A percentile compares a stretch with the other conserved stretches of the same genome.
These are phyloP conservation scores for Electrophaes corylata DNA, from an alignment of 2,888 invertebrate genomes.

Conservation along the genomic window DNA sequence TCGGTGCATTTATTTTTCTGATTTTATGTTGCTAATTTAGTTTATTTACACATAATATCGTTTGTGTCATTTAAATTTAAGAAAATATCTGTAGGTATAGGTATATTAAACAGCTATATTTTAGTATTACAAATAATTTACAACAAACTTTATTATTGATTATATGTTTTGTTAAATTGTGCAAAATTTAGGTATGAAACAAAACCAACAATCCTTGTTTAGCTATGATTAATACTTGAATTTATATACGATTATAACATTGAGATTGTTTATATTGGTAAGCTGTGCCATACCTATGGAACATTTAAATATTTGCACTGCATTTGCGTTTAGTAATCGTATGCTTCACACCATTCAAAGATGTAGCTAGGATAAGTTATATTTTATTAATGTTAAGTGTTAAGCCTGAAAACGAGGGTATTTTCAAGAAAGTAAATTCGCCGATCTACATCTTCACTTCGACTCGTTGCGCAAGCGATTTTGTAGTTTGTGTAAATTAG, in stretches of 20 bases:
- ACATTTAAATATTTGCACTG: slow-evolving; percentile 48
- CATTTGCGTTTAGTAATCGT: slow-evolving; percentile 47
- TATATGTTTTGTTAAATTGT: neutral
- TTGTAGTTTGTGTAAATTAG: slow-evolving; percentile 34
- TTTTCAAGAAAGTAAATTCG: slow-evolving; percentile 25
- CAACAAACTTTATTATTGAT: too few species aligned
- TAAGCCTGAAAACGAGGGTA: slow-evolving; percentile 25
- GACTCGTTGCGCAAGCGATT: slow-evolving; percentile 9
- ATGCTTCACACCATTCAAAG: slow-evolving; percentile 50
- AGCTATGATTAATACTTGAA: slow-evolving; percentile 52
- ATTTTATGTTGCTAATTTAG: slow-evolving; percentile 3
- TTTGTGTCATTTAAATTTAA: slow-evolving; percentile 15
- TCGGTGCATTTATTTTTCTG: slow-evolving; percentile 26
- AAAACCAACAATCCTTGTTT: neutral
- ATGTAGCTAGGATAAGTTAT: slow-evolving; percentile 50
- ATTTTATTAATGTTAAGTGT: slow-evolving; percentile 58
- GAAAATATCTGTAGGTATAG: neutral
- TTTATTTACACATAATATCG: neutral
- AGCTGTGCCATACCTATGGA: slow-evolving; percentile 67
- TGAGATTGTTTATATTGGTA: slow-evolving; percentile 48
- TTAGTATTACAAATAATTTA: neutral
- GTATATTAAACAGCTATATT: too few species aligned
- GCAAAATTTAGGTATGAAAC: neutral
- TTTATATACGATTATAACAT: slow-evolving; percentile 49
- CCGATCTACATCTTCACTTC: slow-evolving; percentile 21